A percentile compares a stretch with the other conserved stretches of the same genome.
These are phyloP conservation scores for Muscicapa comitata DNA, from an alignment of 2,797 vertebrate species.

Conservation along the genomic window DNA sequence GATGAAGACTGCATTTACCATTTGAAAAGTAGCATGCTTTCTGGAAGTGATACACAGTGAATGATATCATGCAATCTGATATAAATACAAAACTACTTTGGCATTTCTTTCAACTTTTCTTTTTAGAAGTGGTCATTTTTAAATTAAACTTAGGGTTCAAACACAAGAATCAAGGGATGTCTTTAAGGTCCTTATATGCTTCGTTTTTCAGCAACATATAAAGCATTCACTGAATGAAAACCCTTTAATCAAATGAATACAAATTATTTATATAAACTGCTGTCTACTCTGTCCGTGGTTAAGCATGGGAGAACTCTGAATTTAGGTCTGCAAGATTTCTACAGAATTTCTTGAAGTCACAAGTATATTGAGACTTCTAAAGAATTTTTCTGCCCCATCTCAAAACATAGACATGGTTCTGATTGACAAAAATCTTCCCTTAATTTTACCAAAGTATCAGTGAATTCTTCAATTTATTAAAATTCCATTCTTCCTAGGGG, in stretches of 20 bases:
- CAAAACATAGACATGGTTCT: neutral
- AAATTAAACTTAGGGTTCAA: neutral
- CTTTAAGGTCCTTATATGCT: neutral
- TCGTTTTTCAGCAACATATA: neutral
- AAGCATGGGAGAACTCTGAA: neutral
- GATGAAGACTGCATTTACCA: constrained; percentile 18
- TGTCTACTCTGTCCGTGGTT: neutral
- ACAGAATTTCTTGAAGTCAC: neutral
- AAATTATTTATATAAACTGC: neutral
- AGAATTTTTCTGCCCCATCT: neutral
- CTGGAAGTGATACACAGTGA: constrained; percentile 2
- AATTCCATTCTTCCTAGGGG: neutral
- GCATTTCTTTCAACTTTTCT: constrained; percentile 14
- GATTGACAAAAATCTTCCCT: neutral
- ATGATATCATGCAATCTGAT: constrained; percentile 35
- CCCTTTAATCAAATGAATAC: neutral
- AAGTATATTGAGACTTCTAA: neutral
- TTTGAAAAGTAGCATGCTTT: constrained; percentile 47
- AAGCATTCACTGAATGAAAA: neutral
- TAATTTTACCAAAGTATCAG: neutral
- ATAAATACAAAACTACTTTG: constrained; percentile 16
- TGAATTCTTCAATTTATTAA: neutral
- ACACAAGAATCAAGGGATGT: neutral
- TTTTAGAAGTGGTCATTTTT: neutral
- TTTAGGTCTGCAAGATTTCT: neutral